A percentile compares a stretch with the other conserved stretches of the same genome.
phyloP scores from a whole-genome alignment of 2,113 vertebrate genomes.

The Pelmatolapia mariae region DNA sequence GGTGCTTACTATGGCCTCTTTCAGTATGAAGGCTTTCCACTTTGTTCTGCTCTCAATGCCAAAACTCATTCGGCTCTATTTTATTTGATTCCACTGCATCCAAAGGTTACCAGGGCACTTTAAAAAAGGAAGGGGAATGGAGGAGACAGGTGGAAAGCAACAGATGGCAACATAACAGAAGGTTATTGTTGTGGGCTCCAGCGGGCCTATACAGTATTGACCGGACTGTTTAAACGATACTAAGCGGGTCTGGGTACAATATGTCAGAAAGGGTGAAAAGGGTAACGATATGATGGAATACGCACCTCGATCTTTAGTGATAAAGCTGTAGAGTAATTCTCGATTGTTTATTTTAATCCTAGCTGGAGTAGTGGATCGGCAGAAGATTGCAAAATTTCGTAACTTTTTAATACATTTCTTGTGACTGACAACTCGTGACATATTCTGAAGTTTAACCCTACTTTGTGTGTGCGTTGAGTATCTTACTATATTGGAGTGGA shows the following conservation, averaged over 20 bases:
- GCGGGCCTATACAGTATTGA: slow-evolving; percentile 8
- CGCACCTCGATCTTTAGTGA: neutral
- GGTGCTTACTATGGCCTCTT: neutral
- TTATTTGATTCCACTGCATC: neutral
- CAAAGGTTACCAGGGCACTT: slow-evolving; percentile 1
- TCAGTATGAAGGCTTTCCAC: neutral
- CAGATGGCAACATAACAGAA: slow-evolving; percentile 43
- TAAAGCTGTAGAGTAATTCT: neutral
- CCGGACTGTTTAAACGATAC: neutral
- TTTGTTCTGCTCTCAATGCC: neutral
- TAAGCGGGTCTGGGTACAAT: neutral
- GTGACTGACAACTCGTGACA: neutral
- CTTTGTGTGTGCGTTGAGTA: neutral
- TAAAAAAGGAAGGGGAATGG: slow-evolving; percentile 6
- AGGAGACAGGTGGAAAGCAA: slow-evolving; percentile 44
- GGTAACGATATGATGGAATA: neutral
- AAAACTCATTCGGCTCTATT: neutral
- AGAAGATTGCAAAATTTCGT: too few species aligned
- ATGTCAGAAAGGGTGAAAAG: neutral
- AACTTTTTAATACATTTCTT: neutral
- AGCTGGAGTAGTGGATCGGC: neutral
- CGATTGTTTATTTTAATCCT: neutral
- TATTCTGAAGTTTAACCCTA: neutral
- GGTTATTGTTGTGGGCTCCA: slow-evolving; percentile 13
- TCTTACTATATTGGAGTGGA: slow-evolving; percentile 82